Conservation (phyloP, 2,113 vertebrate genomes). For the Erythrocercus mccallii region DNA sequence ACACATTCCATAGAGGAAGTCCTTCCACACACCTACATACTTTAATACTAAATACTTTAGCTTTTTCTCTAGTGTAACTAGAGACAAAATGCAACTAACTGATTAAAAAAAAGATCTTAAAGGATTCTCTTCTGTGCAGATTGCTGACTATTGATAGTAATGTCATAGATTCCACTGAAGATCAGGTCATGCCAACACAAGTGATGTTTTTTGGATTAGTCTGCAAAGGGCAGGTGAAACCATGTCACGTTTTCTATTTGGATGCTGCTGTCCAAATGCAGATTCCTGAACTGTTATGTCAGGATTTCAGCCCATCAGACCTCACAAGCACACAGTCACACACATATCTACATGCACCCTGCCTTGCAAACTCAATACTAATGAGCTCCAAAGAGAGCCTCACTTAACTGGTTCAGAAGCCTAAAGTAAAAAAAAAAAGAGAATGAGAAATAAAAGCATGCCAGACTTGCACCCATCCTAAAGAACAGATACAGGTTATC, state of each 20-base stretch:
- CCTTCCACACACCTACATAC: not conserved
- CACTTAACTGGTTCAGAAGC: not conserved
- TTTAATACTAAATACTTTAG: not conserved
- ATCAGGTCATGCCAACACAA: not conserved
- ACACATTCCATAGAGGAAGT: not conserved
- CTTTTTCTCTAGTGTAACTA: not conserved
- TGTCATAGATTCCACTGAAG: not conserved
- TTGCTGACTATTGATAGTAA: not conserved
- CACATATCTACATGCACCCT: not conserved
- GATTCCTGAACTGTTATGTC: constrained; percentile 22
- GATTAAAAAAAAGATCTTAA: not conserved
- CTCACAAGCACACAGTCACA: not conserved
- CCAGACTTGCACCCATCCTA: not conserved
- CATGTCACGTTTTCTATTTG: not conserved
- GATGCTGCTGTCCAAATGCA: constrained; percentile 44
- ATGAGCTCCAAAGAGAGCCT: not conserved
- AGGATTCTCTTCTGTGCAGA: not conserved
- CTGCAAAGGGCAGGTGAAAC: not conserved
- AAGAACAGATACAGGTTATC: not conserved
- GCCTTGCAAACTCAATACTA: not conserved
- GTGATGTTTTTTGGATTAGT: not conserved
- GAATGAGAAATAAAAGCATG: not conserved
- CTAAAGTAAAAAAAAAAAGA: not conserved
- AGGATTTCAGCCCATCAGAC: not conserved
- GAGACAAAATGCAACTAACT: not conserved